These are phyloP conservation scores for Campylorhamphus procurvoides DNA, from an alignment of 2,113 vertebrate species.

Conservation along the genomic window DNA sequence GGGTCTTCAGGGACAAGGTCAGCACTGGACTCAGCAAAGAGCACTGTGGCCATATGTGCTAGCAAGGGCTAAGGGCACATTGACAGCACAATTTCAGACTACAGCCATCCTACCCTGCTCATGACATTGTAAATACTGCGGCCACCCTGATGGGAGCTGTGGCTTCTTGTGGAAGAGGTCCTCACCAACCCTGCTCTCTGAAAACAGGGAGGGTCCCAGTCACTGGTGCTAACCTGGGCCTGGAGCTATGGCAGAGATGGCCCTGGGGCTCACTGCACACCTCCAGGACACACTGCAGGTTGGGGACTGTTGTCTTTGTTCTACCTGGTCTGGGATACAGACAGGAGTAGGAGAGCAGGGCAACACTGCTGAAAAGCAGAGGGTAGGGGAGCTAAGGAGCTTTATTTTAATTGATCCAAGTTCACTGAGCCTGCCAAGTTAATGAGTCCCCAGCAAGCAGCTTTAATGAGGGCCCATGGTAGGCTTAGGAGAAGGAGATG, in stretches of 20 bases:
- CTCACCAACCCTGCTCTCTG: neutral
- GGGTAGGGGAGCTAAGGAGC: slow-evolving; percentile 16
- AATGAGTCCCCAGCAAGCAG: slow-evolving; percentile 52
- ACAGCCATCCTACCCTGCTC: neutral
- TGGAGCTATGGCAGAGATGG: neutral
- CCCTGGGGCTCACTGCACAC: neutral
- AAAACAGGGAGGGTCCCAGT: neutral
- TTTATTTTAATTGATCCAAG: slow-evolving; percentile 49
- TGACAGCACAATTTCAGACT: rapidly evolving
- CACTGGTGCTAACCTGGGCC: neutral
- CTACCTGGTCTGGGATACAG: neutral
- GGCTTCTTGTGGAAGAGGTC: neutral
- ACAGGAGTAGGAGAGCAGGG: neutral
- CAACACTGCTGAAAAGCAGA: neutral
- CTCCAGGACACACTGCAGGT: neutral
- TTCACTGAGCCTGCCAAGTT: slow-evolving; percentile 56
- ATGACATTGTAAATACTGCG: rapidly evolving
- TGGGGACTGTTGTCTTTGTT: rapidly evolving
- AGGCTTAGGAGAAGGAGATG: slow-evolving; percentile 22
- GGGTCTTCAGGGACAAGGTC: neutral
- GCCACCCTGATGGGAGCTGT: rapidly evolving
- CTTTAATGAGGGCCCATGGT: slow-evolving; percentile 8
- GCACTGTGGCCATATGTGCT: neutral
- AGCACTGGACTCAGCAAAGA: neutral
- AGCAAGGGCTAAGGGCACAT: neutral